Base-by-base conservation (phyloP, 2,888 invertebrate genomes). In the Tiphia femorata region DNA sequence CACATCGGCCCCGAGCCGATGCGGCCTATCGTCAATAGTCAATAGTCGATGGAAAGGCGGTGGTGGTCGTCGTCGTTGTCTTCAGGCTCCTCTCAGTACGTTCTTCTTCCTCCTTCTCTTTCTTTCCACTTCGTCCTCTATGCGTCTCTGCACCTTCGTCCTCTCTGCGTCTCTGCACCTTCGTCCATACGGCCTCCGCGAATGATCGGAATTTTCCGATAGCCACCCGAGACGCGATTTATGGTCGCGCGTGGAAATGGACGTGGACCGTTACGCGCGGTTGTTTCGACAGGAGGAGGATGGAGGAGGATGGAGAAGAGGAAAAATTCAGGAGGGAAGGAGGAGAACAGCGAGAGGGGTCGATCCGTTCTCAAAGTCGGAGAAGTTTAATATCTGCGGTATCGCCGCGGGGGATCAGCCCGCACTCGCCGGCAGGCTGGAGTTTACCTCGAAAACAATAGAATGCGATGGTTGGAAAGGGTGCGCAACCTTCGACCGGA, bases 121-220 rank as follows among this genome's bases (percentile, higher is more conserved):
- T n/a, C n/a, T n/a, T 6, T 4, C 33, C 25, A 25, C 25, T 8
- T 25, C 25, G 25, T 6, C 25, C 25, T 5, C n/a, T n/a, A 8
- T 8, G 8, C 25, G 25, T 25, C 25, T 25, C 25, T 25, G 25
- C 25, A 4, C 8, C 25, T 8, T 25, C 25, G n/a, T 25, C 6
- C 25, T 6, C 25, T 8, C 25, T 25, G 25, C 8, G 6, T 8
- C 25, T 5, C 25, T 25, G 5, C 6, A 25, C 25, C 25, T n/a
- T 4, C 6, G 7, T 33, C 33, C 33, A 76, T 72, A 77, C 69
- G 75, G 76, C 65, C 62, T 63, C 65, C 69, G 69, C 67, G 62
- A 58, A 68, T 67, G 77, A 76, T 77, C 58, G 78, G 74, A 76
- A 76, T 77, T 79, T 78, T 76, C 75, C 73, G 76, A 78, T 77